A percentile compares a stretch with the other conserved stretches of the same genome.
Evolutionary conservation across 2,797 vertebrate genomes (phyloP).

Genomic region (Propithecus deckenii): DNA sequence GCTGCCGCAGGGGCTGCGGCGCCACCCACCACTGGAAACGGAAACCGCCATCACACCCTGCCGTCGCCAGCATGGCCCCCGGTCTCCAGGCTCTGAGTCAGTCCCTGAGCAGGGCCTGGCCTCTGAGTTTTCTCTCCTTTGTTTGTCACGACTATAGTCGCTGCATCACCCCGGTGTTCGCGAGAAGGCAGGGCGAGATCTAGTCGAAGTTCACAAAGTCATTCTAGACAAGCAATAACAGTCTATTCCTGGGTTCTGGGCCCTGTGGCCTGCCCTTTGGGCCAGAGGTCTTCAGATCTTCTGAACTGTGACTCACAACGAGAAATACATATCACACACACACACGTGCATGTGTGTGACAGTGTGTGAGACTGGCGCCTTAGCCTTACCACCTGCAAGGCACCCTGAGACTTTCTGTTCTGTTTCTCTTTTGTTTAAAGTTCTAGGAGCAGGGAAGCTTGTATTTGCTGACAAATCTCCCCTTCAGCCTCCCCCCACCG

Average conservation of each 20-base stretch:
- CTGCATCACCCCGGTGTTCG: not conserved
- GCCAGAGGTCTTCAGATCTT: not conserved
- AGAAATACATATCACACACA: not conserved
- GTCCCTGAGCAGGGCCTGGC: not conserved
- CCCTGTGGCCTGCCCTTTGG: not conserved
- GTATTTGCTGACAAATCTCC: not conserved
- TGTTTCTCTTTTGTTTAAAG: not conserved
- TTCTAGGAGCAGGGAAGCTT: not conserved
- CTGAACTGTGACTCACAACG: not conserved
- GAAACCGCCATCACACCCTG: not conserved
- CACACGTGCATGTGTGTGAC: too few relatives aligned
- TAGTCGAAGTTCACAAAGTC: not conserved
- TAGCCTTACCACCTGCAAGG: not conserved
- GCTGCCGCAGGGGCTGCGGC: not conserved
- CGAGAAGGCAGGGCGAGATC: not conserved
- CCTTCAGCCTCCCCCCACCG: not conserved
- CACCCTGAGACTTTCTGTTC: not conserved
- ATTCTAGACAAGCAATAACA: not conserved
- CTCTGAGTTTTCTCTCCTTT: not conserved
- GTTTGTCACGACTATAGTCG: not conserved
- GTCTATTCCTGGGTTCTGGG: not conserved
- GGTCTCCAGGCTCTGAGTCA: not conserved
- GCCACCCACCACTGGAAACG: not conserved
- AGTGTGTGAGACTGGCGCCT: not conserved
- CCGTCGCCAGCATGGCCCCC: rapidly evolving